A percentile compares a stretch with the other conserved stretches of the same genome.
These are phyloP conservation scores for Galeopsomyia nigrocyanea DNA, from an alignment of 2,888 invertebrate species.

Conservation along the genomic window DNA sequence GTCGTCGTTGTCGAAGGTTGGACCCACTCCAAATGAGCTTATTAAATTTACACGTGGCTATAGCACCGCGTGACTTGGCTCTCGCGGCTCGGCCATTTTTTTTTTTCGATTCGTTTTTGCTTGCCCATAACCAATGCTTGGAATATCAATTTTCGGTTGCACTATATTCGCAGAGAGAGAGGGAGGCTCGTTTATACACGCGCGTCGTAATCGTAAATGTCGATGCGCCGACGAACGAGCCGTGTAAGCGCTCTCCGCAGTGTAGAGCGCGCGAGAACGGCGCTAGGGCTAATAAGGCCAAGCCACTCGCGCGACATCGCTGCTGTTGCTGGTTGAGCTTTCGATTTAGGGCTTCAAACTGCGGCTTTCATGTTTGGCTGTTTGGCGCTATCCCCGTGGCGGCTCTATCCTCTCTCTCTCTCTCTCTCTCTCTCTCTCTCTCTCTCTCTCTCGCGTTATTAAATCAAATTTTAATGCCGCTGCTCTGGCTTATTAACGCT, in stretches of 20 bases:
- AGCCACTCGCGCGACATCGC: not conserved
- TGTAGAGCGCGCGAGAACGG: slow-evolving; percentile 2
- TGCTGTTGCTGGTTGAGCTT: not conserved
- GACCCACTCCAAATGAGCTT: slow-evolving; percentile 64
- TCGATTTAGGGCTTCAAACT: too few species aligned
- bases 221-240: slow-evolving; percentile 9
- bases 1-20: slow-evolving; percentile 42
- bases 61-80: slow-evolving; percentile 22
- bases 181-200: slow-evolving; percentile 14
- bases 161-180: too few species aligned
- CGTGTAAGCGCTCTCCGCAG: not conserved
- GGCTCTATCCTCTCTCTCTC: too few species aligned
- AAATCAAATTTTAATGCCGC: too few species aligned
- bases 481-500: too few species aligned
- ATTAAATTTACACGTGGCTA: slow-evolving; percentile 63
- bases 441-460: too few species aligned
- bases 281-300: slow-evolving; percentile 25
- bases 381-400: too few species aligned
- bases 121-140: not conserved
- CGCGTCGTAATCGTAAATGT: slow-evolving; percentile 39
- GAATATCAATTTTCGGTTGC: slow-evolving; percentile 36
- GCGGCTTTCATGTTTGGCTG: too few species aligned
- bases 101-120: not conserved
- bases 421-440: too few species aligned
- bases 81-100: not conserved